These are phyloP conservation scores for Agriotes lineatus DNA, from an alignment of 2,888 invertebrate species.

Conservation along the genomic window DNA sequence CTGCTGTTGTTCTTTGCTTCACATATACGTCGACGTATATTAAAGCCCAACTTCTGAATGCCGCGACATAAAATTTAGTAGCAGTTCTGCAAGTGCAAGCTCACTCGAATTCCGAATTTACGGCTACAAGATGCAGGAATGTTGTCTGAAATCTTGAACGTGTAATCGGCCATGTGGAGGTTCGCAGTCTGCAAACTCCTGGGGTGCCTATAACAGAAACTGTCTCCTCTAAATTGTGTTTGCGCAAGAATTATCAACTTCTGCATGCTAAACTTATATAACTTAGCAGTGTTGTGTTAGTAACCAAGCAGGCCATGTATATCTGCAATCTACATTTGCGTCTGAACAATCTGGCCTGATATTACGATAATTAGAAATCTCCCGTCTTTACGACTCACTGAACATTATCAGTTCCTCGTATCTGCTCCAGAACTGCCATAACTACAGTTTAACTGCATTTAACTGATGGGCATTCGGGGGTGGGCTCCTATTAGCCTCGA, in stretches of 20 bases:
- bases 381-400: conserved; percentile 37
- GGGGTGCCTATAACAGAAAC: conserved; percentile 28
- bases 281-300: conserved; percentile 18
- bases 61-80: no score
- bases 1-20: no score
- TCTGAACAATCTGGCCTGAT: conserved; percentile 39
- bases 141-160: conserved; percentile 17
- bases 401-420: conserved; percentile 41
- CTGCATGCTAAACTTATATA: conserved; percentile 31
- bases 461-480: conserved; percentile 23
- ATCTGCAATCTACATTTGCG: conserved; percentile 43
- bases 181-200: conserved; percentile 16
- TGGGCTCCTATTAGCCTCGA: neutral
- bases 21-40: no score
- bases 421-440: conserved; percentile 33
- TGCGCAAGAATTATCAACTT: conserved; percentile 33
- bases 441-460: conserved; percentile 37
- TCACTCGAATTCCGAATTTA: neutral
- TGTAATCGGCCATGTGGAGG: conserved; percentile 20
- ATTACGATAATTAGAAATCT: conserved; percentile 43
- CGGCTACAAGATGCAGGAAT: conserved; percentile 9
- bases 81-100: neutral
- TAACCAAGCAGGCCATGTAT: conserved; percentile 29
- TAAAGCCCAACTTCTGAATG: no score
- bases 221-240: conserved; percentile 27